These are phyloP conservation scores for Spheniscus mendiculus DNA, from an alignment of 2,113 vertebrate species.

Conservation along the genomic window DNA sequence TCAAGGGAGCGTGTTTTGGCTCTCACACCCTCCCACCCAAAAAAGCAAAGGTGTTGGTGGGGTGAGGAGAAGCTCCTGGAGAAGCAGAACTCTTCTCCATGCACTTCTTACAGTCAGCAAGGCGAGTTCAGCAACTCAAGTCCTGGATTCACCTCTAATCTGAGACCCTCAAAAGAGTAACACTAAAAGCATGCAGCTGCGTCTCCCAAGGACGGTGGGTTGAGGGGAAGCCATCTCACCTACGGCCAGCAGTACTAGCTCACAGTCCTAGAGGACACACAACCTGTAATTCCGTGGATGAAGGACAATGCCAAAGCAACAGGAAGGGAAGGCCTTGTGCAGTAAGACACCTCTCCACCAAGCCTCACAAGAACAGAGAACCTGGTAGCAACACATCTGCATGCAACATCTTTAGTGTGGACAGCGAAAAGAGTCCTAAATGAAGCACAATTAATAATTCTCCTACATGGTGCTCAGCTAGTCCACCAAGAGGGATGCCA, in stretches of 20 bases:
- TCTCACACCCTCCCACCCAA: neutral
- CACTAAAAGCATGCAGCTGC: neutral
- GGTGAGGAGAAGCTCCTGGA: neutral
- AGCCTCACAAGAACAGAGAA: neutral
- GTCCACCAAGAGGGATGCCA: neutral
- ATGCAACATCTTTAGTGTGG: neutral
- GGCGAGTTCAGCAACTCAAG: neutral
- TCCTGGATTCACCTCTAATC: neutral
- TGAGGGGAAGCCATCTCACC: neutral
- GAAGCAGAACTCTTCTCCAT: neutral
- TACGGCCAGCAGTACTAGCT: neutral
- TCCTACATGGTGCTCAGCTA: neutral
- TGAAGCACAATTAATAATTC: neutral
- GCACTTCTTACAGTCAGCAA: neutral
- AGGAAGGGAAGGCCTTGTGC: neutral
- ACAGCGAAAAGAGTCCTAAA: neutral
- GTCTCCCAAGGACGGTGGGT: neutral
- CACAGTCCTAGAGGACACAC: neutral
- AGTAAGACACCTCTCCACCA: neutral
- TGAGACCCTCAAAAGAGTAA: neutral
- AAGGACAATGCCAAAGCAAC: neutral
- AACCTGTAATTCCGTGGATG: rapidly evolving
- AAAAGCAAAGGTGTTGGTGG: neutral
- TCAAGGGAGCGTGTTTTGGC: neutral
- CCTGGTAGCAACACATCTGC: neutral